These are phyloP conservation scores for Xiphorhynchus erythropygius DNA, from an alignment of 2,797 vertebrate genomes.

Conservation along the genomic window DNA sequence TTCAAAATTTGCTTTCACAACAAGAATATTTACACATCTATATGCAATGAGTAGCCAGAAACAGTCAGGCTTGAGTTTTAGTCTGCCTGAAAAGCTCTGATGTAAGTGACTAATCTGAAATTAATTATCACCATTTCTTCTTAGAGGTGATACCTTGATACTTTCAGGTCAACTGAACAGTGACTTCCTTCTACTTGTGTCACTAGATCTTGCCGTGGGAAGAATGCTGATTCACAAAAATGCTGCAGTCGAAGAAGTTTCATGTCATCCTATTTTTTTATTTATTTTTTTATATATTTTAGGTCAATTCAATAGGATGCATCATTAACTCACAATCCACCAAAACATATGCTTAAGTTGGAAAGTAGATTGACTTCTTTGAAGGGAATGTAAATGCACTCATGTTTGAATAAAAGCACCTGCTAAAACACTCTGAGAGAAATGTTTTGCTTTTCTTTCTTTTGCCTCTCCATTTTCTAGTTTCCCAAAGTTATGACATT, in stretches of 20 bases:
- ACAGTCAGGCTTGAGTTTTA: not conserved
- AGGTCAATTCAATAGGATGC: not conserved
- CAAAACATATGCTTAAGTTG: not conserved
- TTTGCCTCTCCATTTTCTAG: not conserved
- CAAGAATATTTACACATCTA: not conserved
- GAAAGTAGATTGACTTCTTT: not conserved
- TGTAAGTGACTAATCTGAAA: not conserved
- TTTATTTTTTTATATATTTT: not conserved
- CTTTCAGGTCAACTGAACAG: not conserved
- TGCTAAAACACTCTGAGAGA: not conserved
- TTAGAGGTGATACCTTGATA: not conserved
- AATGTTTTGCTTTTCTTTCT: not conserved
- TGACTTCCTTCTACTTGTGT: not conserved
- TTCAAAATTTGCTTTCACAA: not conserved
- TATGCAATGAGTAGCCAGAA: not conserved
- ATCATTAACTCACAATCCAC: not conserved
- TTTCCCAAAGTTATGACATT: not conserved
- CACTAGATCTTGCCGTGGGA: not conserved
- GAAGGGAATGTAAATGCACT: not conserved
- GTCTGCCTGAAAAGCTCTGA: not conserved
- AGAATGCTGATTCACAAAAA: not conserved
- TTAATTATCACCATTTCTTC: not conserved
- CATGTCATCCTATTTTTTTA: not conserved
- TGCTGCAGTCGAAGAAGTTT: not conserved
- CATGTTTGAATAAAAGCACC: not conserved